Evolutionary conservation across 2,113 vertebrate species (phyloP), one percentile per base, ranked within the genome.

Genomic region (Apodemus speciosus): DNA sequence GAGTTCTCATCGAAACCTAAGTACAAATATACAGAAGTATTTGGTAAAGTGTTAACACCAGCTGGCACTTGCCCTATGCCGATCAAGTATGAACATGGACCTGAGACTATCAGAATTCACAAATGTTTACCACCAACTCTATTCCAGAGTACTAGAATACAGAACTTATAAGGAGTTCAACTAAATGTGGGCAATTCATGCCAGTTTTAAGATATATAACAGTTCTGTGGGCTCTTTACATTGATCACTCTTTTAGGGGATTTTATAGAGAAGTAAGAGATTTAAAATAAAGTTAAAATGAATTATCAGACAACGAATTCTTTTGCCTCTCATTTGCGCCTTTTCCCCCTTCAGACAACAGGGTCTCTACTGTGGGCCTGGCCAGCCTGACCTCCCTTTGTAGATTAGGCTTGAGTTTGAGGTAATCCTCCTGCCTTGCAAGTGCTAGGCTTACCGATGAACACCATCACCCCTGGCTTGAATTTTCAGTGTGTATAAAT

Each of bases 1-100:
- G 73, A 79, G 8, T 85, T 40, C 71, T 93, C 27, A 88, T 69
- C 58, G 81, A 89, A 90, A 85, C 51, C 40, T 94, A 93, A 93
- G 71, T 77, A 80, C 79, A 40, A 81, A 60, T 90, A 40, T 2
- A 90, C 1, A 38, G 38, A 91, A 94, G 14, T 53, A 92, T 49
- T 51, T 79, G 43, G 66, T 75, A 23, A 86, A 96, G 85, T 71
- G 46, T 83, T 43, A 23, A 83, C 5, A 58, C 79, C 25, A 79
- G 21, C 13, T 3, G 2, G 72, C 18, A 35, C 38, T 38, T 84
- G 35, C 1, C n/a, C 27, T 49, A 35, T 84, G 81, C 69, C 69
- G 85, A 89, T 25, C 62, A 53, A 23, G 6, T 21, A 2, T 0
- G 53, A 49, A 66, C 7, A 84, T 53, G n/a, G 75, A 84, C 83